Evolutionary conservation across 2,797 vertebrate genomes (phyloP).

Genomic region (Rhinatrema bivittatum): DNA sequence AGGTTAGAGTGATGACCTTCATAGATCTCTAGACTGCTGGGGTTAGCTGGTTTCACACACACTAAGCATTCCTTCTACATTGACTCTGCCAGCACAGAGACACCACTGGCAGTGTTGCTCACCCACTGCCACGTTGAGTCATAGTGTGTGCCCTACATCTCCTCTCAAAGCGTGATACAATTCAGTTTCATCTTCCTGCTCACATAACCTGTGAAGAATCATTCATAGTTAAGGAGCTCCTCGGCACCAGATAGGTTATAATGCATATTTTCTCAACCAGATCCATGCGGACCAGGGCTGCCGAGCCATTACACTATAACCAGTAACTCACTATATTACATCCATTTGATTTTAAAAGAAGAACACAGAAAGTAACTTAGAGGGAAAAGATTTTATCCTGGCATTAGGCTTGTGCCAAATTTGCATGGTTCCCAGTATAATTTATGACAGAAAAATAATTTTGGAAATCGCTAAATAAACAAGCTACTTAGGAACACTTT

Average conservation of each 20-base stretch:
- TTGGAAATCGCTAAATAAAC: too few species aligned
- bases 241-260: slow-evolving; percentile 1
- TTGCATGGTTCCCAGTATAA: too few species aligned
- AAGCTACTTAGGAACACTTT: too few species aligned
- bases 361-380: too few species aligned
- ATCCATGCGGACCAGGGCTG: too few species aligned
- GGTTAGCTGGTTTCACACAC: slow-evolving; percentile 54
- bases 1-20: slow-evolving; percentile 45
- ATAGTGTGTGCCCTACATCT: slow-evolving; percentile 79
- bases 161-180: slow-evolving; percentile 76
- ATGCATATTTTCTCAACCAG: too few species aligned
- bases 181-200: slow-evolving; percentile 73
- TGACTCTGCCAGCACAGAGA: slow-evolving; percentile 18
- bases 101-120: slow-evolving; percentile 46
- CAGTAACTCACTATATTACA: too few species aligned
- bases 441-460: too few species aligned
- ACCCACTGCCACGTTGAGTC: slow-evolving; percentile 61
- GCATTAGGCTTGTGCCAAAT: too few species aligned
- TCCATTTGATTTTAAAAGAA: too few species aligned
- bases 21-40: slow-evolving; percentile 6
- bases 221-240: slow-evolving; percentile 44
- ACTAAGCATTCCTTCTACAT: slow-evolving; percentile 22
- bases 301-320: too few species aligned
- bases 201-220: slow-evolving; percentile 83
- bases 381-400: too few species aligned